These are phyloP conservation scores for Chiloscyllium plagiosum DNA, from an alignment of 2,113 vertebrate genomes.

Conservation along the genomic window DNA sequence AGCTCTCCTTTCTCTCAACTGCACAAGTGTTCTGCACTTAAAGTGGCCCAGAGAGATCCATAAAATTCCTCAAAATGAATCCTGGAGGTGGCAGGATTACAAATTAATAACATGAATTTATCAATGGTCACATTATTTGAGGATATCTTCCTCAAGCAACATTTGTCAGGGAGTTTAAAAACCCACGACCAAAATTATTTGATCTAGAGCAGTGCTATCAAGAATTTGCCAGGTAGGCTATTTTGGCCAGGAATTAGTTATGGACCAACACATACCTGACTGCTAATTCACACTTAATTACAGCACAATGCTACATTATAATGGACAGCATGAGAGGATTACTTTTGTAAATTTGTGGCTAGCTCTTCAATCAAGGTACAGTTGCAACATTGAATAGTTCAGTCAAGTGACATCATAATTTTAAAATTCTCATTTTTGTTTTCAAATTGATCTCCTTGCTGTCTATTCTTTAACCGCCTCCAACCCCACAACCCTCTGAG, in stretches of 20 bases:
- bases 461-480: neutral
- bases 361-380: neutral
- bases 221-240: neutral
- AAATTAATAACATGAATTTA: neutral
- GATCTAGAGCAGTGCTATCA: neutral
- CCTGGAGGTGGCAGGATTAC: neutral
- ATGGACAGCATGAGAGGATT: neutral
- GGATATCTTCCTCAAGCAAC: neutral
- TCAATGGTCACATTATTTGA: neutral
- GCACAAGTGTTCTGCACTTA: no score
- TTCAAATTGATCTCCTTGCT: neutral
- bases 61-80: slow-evolving; percentile 19
- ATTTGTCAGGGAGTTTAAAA: neutral
- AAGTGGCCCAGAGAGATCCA: neutral
- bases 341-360: neutral
- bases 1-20: neutral
- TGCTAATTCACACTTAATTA: slow-evolving; percentile 18
- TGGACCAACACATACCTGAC: neutral
- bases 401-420: neutral
- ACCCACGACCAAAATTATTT: neutral
- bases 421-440: neutral
- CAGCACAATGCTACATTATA: neutral
- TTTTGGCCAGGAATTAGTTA: neutral
- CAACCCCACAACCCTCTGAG: neutral
- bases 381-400: neutral